Evolutionary conservation across 1,140 invertebrate species (phyloP).

Genomic region (Brachionus rubens): DNA sequence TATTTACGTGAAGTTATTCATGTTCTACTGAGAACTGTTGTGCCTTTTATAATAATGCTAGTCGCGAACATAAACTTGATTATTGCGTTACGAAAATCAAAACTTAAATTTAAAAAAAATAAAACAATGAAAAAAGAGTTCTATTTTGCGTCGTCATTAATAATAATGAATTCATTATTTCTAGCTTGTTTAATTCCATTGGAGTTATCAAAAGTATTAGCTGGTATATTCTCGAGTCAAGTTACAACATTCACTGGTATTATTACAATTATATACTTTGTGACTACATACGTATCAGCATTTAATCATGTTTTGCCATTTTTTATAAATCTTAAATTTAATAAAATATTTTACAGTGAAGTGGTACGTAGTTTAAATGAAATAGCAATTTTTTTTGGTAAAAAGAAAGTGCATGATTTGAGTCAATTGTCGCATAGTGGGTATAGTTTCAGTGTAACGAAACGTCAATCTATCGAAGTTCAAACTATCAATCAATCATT

Average conservation of each 20-base stretch:
- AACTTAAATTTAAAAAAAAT: neutral
- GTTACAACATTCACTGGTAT: neutral
- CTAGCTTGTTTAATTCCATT: neutral
- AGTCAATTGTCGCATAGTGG: too few relatives aligned
- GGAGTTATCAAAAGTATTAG: neutral
- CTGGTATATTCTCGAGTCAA: neutral
- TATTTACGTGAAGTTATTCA: neutral
- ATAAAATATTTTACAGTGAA: neutral
- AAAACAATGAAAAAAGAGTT: slow-evolving; percentile 1
- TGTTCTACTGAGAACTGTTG: neutral
- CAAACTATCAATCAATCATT: too few relatives aligned
- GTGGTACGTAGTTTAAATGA: neutral
- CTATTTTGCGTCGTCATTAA: neutral
- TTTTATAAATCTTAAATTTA: slow-evolving; percentile 22
- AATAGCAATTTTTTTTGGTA: neutral
- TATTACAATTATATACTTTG: neutral
- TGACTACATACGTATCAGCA: neutral
- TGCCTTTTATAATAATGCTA: neutral
- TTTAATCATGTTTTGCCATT: neutral
- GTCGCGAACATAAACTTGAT: neutral
- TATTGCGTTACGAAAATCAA: neutral
- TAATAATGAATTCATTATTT: neutral
- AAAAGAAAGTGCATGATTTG: too few relatives aligned
- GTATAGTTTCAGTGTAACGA: too few relatives aligned
- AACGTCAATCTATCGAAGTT: too few relatives aligned